Evolutionary conservation across 1,140 invertebrate species (phyloP).

Genomic region (Gryllus bimaculatus): DNA sequence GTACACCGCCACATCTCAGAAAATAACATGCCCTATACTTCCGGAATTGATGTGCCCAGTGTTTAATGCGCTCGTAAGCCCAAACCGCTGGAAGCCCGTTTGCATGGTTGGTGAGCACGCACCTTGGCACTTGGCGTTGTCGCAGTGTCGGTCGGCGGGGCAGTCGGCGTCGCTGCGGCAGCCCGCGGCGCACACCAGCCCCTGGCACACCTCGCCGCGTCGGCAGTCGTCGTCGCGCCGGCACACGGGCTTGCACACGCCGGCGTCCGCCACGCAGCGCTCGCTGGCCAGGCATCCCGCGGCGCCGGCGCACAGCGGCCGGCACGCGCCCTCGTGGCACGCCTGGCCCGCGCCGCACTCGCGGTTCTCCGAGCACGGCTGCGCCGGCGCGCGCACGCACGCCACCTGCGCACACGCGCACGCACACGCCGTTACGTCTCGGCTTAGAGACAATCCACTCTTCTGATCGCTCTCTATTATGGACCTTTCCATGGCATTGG

Average conservation of each 20-base stretch:
- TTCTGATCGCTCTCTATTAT: too few relatives aligned
- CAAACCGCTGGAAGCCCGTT: too few relatives aligned
- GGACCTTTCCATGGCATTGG: too few relatives aligned
- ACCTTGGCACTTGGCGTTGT: conserved; percentile 61
- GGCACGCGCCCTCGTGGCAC: conserved; percentile 61
- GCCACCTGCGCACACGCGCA: conserved; percentile 43
- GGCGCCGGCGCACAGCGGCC: conserved; percentile 63
- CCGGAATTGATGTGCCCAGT: too few relatives aligned
- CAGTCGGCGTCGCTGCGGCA: conserved; percentile 75
- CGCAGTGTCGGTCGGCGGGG: conserved; percentile 53
- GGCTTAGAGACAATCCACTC: too few relatives aligned
- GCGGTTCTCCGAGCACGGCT: conserved; percentile 58
- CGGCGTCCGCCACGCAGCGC: conserved; percentile 45
- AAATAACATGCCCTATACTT: too few relatives aligned
- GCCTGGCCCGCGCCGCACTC: conserved; percentile 57
- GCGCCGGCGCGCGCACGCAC: conserved; percentile 64
- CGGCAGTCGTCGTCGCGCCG: conserved; percentile 68
- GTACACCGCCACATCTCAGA: too few relatives aligned
- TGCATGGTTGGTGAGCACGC: background rate
- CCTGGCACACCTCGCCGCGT: conserved; percentile 73
- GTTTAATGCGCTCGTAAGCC: too few relatives aligned
- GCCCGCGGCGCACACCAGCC: conserved; percentile 62
- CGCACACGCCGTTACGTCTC: too few relatives aligned
- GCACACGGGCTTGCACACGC: conserved; percentile 61
- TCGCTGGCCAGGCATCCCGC: conserved; percentile 70